A percentile compares a stretch with the other conserved stretches of the same genome.
These are phyloP conservation scores for Lepidothrix coronata DNA, from an alignment of 2,113 vertebrate species.

Conservation along the genomic window DNA sequence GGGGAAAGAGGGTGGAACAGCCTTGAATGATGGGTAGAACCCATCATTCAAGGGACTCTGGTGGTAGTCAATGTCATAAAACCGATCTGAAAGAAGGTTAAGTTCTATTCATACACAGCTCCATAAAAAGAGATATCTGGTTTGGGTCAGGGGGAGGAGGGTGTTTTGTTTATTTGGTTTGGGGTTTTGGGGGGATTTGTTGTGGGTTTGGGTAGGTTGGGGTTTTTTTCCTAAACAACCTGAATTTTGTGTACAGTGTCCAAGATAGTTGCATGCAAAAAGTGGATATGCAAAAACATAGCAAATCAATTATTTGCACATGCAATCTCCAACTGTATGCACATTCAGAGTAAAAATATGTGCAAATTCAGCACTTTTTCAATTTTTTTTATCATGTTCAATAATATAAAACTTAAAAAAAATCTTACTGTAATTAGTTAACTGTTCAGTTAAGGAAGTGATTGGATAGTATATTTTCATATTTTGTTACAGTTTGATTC, in stretches of 20 bases:
- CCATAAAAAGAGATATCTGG: background rate
- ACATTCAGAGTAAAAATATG: background rate
- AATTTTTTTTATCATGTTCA: background rate
- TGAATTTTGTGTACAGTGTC: background rate
- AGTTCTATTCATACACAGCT: background rate
- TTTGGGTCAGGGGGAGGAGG: background rate
- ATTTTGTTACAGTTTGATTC: background rate
- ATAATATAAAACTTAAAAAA: background rate
- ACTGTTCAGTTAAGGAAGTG: background rate
- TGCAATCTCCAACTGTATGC: background rate
- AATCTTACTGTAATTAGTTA: background rate
- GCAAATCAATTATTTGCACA: background rate
- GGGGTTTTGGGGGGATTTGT: rapidly evolving
- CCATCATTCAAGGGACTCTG: background rate
- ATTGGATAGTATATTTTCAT: background rate
- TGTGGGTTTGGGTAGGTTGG: background rate
- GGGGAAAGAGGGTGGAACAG: background rate
- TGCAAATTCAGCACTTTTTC: background rate
- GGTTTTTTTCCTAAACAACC: background rate
- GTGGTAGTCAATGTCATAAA: background rate
- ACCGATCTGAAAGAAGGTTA: background rate
- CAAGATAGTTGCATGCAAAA: background rate
- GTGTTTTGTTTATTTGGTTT: background rate
- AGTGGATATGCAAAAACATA: background rate
- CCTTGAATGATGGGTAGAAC: background rate